Evolutionary conservation across 2,797 vertebrate genomes (phyloP).

Genomic region (Fistularia tabacaria): DNA sequence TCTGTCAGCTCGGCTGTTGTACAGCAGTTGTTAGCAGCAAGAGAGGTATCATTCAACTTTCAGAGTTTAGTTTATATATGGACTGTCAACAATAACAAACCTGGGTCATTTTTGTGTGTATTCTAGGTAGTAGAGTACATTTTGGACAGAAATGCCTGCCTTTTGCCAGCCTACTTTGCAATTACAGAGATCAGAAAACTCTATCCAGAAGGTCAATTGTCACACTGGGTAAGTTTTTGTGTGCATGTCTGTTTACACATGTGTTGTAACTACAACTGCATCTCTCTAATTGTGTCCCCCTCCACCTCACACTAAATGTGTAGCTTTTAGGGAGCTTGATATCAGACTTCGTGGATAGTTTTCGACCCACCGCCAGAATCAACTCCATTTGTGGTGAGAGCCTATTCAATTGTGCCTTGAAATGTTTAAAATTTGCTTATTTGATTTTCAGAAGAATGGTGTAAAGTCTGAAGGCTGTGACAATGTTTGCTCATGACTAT

Average conservation of each 20-base stretch:
- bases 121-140: slow-evolving; percentile 95
- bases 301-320: slow-evolving; percentile 2
- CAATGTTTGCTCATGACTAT: too few relatives aligned
- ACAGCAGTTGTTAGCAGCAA: slow-evolving; percentile 90
- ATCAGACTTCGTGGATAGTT: slow-evolving; percentile 97
- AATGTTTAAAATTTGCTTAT: background rate
- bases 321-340: slow-evolving; percentile 93
- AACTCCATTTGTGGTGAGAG: slow-evolving; percentile 98
- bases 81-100: background rate
- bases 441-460: too few relatives aligned
- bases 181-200: slow-evolving; percentile 96
- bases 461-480: too few relatives aligned
- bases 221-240: slow-evolving; percentile 86
- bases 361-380: slow-evolving; percentile 97
- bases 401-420: background rate
- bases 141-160: slow-evolving; percentile 94
- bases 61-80: background rate
- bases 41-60: slow-evolving; percentile 77
- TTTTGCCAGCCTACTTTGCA: slow-evolving; percentile 95
- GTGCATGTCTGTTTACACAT: background rate
- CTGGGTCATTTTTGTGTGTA: background rate
- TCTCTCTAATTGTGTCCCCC: background rate
- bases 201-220: slow-evolving; percentile 95
- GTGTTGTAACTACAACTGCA: background rate
- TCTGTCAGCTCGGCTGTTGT: slow-evolving; percentile 96